Evolutionary conservation across 2,888 invertebrate species (phyloP).

Genomic region (Nomada goodeniana): DNA sequence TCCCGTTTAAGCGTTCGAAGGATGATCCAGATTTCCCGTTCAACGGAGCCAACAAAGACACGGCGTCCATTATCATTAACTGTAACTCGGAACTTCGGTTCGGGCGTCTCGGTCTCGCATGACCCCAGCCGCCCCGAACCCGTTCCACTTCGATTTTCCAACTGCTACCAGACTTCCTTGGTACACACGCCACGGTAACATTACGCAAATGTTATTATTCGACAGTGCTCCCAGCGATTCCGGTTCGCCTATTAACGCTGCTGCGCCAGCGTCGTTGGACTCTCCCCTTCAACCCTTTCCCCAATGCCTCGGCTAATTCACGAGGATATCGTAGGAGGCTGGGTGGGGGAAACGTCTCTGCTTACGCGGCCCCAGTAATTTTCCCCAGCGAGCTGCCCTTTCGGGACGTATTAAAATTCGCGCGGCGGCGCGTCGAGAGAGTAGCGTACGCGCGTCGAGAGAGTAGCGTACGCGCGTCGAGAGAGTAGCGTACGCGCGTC

Average conservation of each 20-base stretch:
- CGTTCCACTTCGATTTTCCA: not conserved
- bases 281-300: not conserved
- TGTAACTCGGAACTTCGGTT: slow-evolving; percentile 40
- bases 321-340: slow-evolving; percentile 2
- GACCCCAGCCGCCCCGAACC: not conserved
- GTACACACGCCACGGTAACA: slow-evolving; percentile 21
- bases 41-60: not conserved
- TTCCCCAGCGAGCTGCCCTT: slow-evolving; percentile 2
- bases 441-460: not conserved
- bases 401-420: slow-evolving; percentile 32
- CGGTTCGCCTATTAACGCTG: slow-evolving; percentile 15
- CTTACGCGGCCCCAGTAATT: slow-evolving; percentile 19
- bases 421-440: not conserved
- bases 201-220: slow-evolving; percentile 59
- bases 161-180: not conserved
- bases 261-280: not conserved
- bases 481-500: not conserved
- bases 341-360: not conserved
- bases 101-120: slow-evolving; percentile 42
- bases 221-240: slow-evolving; percentile 7
- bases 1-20: slow-evolving; percentile 25
- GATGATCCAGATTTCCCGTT: slow-evolving; percentile 46
- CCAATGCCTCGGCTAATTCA: not conserved
- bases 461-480: not conserved
- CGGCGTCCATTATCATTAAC: slow-evolving; percentile 52